phyloP scores from a whole-genome alignment of 2,797 vertebrate species.

The Myripristis jacobus region DNA sequence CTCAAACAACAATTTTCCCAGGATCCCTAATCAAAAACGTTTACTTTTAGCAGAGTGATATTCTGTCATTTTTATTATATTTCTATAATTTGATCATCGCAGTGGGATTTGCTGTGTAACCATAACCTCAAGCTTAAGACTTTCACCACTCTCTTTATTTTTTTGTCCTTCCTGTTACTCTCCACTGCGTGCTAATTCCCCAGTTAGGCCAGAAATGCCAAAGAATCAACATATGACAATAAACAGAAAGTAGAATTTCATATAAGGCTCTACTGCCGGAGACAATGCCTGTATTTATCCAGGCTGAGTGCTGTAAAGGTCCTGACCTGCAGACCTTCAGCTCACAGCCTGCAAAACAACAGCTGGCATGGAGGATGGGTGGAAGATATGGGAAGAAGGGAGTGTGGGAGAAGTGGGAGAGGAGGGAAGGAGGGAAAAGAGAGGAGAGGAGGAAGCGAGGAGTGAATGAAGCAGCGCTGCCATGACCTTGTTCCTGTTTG shows the following conservation, averaged over 20 bases:
- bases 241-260: too few species aligned
- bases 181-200: background rate
- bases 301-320: constrained; percentile 46
- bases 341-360: constrained; percentile 79
- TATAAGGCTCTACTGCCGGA: background rate
- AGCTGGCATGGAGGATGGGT: constrained; percentile 74
- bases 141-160: background rate
- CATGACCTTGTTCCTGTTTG: too few species aligned
- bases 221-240: background rate
- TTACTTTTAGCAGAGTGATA: background rate
- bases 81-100: too few species aligned
- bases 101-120: too few species aligned
- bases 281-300: constrained; percentile 70
- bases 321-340: constrained; percentile 73
- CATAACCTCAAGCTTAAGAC: background rate
- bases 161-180: background rate
- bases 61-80: too few species aligned
- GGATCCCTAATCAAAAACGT: too few species aligned
- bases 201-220: background rate
- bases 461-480: too few species aligned
- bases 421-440: background rate
- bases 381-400: constrained; percentile 56
- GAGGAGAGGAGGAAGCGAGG: constrained; percentile 11
- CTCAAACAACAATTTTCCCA: background rate
- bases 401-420: constrained; percentile 28